Base-by-base conservation (phyloP, 2,888 invertebrate genomes). In the Campoletis raptor region DNA sequence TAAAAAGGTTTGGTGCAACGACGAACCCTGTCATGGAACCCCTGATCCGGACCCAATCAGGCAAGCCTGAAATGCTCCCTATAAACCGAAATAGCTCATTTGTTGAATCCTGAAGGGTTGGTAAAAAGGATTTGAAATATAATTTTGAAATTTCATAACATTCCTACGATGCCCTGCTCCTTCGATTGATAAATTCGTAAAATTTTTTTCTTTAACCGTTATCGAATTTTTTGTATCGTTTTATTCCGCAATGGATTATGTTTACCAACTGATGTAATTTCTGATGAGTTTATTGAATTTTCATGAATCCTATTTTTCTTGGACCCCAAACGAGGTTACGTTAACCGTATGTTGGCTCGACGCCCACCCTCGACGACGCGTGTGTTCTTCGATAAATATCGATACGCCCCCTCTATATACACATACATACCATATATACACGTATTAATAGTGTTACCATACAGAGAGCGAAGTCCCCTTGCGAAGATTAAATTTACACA, bases 401-500 rank as follows among this genome's bases (percentile, higher is more conserved):
- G 81, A 85, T 85, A 81, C 73, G 48, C 73, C 67, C 61, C 37
- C 18, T 30, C 30, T 52, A 6, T 30, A 36, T 36, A 10, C 48
- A 6, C 36, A 52, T 73, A 30, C 30, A 52, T 1, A 37, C 12
- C 18, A 4, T 72, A n/a, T 45, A 64, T 73, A 52, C 21, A 40
- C 18, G 78, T 78, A 70, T 42, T 64, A 74, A 76, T 61, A 52
- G 78, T 10, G 54, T 54, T 42, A 64, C 45, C 24, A 30, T 42
- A 30, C 24, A 30, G 9, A 18, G 10, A 36, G 36, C 24, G n/a
- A 54, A 61, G 42, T 54, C 42, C 45, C 66, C 66, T 42, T 48
- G 90, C 91, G 90, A 90, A 94, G 93, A 94, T 94, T 93, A 94
- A 94, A 94, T 94, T 94, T 94, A 94, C 94, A 94, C 94, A 93